These are phyloP conservation scores for Cosmia pyralina DNA, from an alignment of 2,888 invertebrate genomes.

Conservation along the genomic window DNA sequence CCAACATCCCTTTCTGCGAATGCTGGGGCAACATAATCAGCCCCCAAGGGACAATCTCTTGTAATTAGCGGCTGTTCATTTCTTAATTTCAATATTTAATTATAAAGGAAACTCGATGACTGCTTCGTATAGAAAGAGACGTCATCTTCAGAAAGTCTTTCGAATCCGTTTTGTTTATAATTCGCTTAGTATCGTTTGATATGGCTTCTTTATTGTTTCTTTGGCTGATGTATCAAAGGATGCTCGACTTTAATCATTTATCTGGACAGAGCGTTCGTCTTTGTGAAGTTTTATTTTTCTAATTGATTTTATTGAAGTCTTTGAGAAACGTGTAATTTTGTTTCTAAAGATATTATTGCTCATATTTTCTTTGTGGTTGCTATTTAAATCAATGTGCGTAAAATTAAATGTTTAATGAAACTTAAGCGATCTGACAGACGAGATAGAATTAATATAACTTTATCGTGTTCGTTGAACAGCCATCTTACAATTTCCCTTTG, in stretches of 20 bases:
- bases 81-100: conserved; percentile 91
- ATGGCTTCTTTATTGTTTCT: conserved; percentile 83
- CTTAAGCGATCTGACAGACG: conserved; percentile 42
- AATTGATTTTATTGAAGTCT: conserved; percentile 52
- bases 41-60: conserved; percentile 90
- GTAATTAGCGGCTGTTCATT: conserved; percentile 91
- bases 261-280: conserved; percentile 52
- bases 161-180: conserved; percentile 85
- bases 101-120: conserved; percentile 90
- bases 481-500: conserved; percentile 84
- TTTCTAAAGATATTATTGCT: conserved; percentile 16
- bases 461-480: conserved; percentile 78
- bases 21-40: conserved; percentile 87
- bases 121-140: conserved; percentile 86
- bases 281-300: conserved; percentile 54
- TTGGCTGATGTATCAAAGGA: conserved; percentile 82
- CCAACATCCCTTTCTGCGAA: conserved; percentile 85
- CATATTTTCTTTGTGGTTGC: neutral
- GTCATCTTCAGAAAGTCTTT: conserved; percentile 88
- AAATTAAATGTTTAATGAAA: neutral
- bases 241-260: conserved; percentile 70
- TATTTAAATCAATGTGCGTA: neutral
- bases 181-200: conserved; percentile 80
- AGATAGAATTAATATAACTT: conserved; percentile 80
- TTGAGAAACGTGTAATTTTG: neutral